Percentiles rank a stretch among this genome's conserved stretches.
Conservation (phyloP, 2,888 invertebrate species). For the Chironomus tentans region DNA sequence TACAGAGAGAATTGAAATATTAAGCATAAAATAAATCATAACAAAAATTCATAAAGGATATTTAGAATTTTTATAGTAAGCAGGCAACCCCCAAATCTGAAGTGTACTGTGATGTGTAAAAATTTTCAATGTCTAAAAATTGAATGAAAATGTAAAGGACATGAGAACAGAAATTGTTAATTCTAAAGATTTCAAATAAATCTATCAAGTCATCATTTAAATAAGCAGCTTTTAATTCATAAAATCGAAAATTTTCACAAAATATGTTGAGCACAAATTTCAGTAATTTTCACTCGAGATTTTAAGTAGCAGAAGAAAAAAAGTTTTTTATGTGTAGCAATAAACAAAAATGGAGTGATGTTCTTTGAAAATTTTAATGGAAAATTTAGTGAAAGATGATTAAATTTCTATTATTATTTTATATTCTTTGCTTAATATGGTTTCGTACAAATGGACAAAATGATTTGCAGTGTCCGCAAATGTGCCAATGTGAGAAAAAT, state of each 20-base stretch:
- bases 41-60: too few relatives aligned
- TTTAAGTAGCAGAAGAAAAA: not conserved
- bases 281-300: not conserved
- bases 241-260: not conserved
- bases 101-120: not conserved
- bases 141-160: not conserved
- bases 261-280: not conserved
- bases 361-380: not conserved
- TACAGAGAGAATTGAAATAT: too few relatives aligned
- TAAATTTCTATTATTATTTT: conserved; percentile 4
- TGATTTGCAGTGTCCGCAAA: conserved; percentile 1
- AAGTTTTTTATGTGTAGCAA: not conserved
- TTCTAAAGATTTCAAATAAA: not conserved
- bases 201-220: not conserved
- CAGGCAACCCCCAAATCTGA: not conserved
- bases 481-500: conserved; percentile 16
- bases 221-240: not conserved
- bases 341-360: conserved; percentile 15
- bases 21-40: too few relatives aligned
- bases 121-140: not conserved
- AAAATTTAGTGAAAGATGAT: not conserved
- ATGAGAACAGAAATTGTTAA: not conserved
- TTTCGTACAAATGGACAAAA: not conserved
- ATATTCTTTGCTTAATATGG: not conserved
- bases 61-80: too few relatives aligned